Evolutionary conservation across 2,888 invertebrate genomes (phyloP).

Genomic region (Druceiella hillmani): DNA sequence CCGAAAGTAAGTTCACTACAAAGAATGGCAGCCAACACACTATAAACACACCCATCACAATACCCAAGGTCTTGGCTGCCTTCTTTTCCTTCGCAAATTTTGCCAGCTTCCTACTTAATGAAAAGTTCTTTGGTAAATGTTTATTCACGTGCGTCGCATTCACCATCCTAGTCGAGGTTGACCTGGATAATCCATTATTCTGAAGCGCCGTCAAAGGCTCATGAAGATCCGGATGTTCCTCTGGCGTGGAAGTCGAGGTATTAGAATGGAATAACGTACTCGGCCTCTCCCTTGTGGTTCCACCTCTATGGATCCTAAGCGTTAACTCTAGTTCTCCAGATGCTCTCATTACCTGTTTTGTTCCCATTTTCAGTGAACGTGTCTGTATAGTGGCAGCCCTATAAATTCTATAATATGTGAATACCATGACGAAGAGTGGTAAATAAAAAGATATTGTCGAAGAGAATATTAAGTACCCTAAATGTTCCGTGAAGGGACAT

Average conservation of each 20-base stretch:
- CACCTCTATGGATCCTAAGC: constrained; percentile 89
- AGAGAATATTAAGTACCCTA: constrained; percentile 94
- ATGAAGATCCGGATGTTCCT: constrained; percentile 55
- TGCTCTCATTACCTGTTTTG: constrained; percentile 82
- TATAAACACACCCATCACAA: constrained; percentile 96
- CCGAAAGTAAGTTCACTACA: constrained; percentile 87
- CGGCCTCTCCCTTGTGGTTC: constrained; percentile 61
- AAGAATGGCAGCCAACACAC: constrained; percentile 98
- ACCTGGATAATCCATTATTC: constrained; percentile 70
- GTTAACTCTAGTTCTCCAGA: constrained; percentile 85
- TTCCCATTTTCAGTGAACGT: constrained; percentile 82
- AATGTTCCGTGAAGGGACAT: constrained; percentile 95
- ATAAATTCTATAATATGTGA: constrained; percentile 96
- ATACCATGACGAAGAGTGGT: constrained; percentile 95
- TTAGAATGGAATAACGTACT: constrained; percentile 40
- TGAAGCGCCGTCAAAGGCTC: constrained; percentile 72
- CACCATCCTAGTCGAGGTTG: constrained; percentile 61
- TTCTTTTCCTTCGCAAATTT: constrained; percentile 97
- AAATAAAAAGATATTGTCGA: constrained; percentile 97
- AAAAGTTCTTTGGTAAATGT: constrained; percentile 82
- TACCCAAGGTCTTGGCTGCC: constrained; percentile 94
- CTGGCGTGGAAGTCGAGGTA: constrained; percentile 57
- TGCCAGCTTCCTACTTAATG: constrained; percentile 85
- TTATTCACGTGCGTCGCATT: constrained; percentile 53
- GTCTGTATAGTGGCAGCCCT: constrained; percentile 91